phyloP scores from a whole-genome alignment of 2,113 vertebrate species.

The Lepisosteus osseus region DNA sequence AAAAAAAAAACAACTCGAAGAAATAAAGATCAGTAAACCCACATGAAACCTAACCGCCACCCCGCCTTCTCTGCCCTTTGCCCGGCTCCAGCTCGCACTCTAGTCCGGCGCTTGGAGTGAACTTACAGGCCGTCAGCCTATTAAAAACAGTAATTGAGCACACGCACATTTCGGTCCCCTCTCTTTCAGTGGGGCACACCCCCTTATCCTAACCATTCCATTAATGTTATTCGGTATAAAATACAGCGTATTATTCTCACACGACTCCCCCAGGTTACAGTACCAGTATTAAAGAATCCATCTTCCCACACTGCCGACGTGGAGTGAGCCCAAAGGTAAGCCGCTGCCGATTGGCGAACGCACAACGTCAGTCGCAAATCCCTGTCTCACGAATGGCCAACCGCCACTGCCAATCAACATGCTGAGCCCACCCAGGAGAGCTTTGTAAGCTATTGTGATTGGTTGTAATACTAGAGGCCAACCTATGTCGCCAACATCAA shows the following conservation, averaged over 20 bases:
- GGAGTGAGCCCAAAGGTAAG: slow-evolving; percentile 43
- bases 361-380: neutral
- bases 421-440: neutral
- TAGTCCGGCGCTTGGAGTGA: no score
- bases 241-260: neutral
- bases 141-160: no score
- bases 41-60: neutral
- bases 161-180: no score
- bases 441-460: neutral
- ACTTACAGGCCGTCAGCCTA: no score
- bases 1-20: no score
- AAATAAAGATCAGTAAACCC: no score
- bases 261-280: neutral
- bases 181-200: no score
- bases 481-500: neutral
- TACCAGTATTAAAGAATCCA: slow-evolving; percentile 70
- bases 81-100: no score
- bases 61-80: no score
- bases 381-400: slow-evolving; percentile 13
- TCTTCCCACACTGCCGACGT: slow-evolving; percentile 69
- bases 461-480: neutral
- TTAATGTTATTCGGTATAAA: no score
- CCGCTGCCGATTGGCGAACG: slow-evolving; percentile 46
- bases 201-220: no score
- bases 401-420: neutral